These are phyloP conservation scores for Caenorhabditis japonica DNA, from an alignment of 2,888 invertebrate genomes.

Conservation along the genomic window DNA sequence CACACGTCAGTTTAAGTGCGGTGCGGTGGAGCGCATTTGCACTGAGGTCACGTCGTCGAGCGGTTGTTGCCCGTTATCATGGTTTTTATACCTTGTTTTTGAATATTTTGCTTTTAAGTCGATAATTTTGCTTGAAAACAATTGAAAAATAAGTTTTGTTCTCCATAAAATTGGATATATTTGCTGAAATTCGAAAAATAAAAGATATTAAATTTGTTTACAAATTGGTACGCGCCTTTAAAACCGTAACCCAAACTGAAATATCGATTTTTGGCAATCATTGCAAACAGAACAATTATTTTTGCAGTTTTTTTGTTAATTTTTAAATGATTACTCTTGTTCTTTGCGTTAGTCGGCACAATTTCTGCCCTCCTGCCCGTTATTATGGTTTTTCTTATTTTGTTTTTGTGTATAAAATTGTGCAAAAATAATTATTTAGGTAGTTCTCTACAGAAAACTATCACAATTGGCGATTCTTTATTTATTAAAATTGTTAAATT, in stretches of 20 bases:
- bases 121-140: not conserved
- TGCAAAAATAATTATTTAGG: too few relatives aligned
- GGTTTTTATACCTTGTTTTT: not conserved
- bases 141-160: too few relatives aligned
- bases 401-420: too few relatives aligned
- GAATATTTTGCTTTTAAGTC: conserved; percentile 6
- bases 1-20: conserved; percentile 49
- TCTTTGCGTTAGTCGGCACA: too few relatives aligned
- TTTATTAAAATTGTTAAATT: too few relatives aligned
- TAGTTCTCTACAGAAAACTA: too few relatives aligned
- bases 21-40: conserved; percentile 48
- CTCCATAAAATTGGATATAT: not conserved
- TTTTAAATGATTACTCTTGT: too few relatives aligned
- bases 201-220: not conserved
- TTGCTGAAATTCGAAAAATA: not conserved
- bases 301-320: not conserved
- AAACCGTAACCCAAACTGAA: conserved; percentile 8
- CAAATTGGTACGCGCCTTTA: conserved; percentile 14
- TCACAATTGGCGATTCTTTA: too few relatives aligned
- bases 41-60: not conserved
- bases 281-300: not conserved
- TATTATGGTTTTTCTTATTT: too few relatives aligned
- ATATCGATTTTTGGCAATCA: conserved; percentile 8
- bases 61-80: conserved; percentile 1
- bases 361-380: too few relatives aligned